Evolutionary conservation across 2,113 vertebrate species (phyloP).

Genomic region (Mola mola): DNA sequence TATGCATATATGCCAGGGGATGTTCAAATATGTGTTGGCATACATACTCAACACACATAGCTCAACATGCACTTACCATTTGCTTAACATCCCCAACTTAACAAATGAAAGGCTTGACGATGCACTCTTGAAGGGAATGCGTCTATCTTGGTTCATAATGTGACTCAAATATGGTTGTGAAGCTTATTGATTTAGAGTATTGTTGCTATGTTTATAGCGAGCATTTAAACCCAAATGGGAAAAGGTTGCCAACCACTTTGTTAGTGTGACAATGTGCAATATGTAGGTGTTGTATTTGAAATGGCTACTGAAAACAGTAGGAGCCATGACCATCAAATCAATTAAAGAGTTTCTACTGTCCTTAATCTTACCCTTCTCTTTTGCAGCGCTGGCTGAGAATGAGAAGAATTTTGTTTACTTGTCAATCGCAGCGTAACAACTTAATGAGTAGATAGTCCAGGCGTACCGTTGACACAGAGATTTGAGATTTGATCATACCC

Average conservation of each 20-base stretch:
- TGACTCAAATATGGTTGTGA: slow-evolving; percentile 40
- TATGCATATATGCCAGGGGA: slow-evolving; percentile 9
- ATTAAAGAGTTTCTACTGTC: slow-evolving; percentile 6
- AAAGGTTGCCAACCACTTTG: slow-evolving; percentile 34
- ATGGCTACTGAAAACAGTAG: slow-evolving; percentile 3
- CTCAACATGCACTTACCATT: slow-evolving; percentile 28
- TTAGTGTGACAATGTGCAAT: slow-evolving; percentile 15
- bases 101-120: slow-evolving; percentile 10
- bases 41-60: slow-evolving; percentile 9
- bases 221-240: slow-evolving; percentile 45
- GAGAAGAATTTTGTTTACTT: slow-evolving; percentile 62
- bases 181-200: slow-evolving; percentile 39
- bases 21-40: slow-evolving; percentile 4
- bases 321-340: slow-evolving; percentile 1
- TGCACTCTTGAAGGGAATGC: slow-evolving; percentile 49
- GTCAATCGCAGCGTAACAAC: slow-evolving; percentile 58
- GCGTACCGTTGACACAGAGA: slow-evolving; percentile 49
- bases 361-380: neutral
- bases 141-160: slow-evolving; percentile 53
- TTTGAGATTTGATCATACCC: slow-evolving; percentile 60
- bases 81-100: slow-evolving; percentile 11
- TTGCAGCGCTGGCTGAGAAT: slow-evolving; percentile 17
- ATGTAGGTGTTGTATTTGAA: slow-evolving; percentile 7
- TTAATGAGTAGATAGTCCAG: slow-evolving; percentile 67
- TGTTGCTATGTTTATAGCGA: slow-evolving; percentile 35